Base-by-base conservation (phyloP, 2,797 vertebrate genomes). In the Pangasius macronema region DNA sequence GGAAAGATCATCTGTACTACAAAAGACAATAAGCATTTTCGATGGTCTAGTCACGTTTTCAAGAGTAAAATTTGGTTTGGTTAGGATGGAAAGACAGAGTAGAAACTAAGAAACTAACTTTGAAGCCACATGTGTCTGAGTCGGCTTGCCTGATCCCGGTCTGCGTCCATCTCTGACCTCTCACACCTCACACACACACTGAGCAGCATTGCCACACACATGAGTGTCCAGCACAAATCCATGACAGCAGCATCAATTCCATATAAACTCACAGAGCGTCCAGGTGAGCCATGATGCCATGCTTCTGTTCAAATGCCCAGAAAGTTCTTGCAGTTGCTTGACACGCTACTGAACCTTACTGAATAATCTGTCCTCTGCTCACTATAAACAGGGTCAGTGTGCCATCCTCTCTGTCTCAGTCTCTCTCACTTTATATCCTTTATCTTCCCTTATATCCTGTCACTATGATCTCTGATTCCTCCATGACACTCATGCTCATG, bases 111-210 rank as follows among this genome's bases (percentile, higher is more conserved):
- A n/a, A n/a, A n/a, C n/a, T n/a, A n/a, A n/a, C n/a, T n/a, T n/a
- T n/a, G n/a, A n/a, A 86, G 92, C 95, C 94, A 95, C 57, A 92
- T 90, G 30, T 75, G 88, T 86, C 61, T 85, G 65, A 95, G 80
- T 5, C 8, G 90, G 27, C 84, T 67, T 39, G 86, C 83, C 4
- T 49, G 84, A 63, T 93, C 91, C 53, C 73, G 79, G 20, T n/a
- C 51, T 70, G 57, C 51, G 39, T 87, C 79, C 51, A 85, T 83
- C 16, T 79, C 82, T 30, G 59, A 57, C n/a, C 76, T 67, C 33
- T 80, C 63, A 68, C 87, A 84, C 39, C 63, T 89, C 72, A 85
- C 68, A 67, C 88, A 63, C 4, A 89, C 14, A 1, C 77, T 24
- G 49, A 94, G 87, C 82, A 94, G 87, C 86, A 91, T 42, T 68